A percentile compares a stretch with the other conserved stretches of the same genome.
Conservation (phyloP, 2,797 vertebrate genomes). For the Sebastes hubbsi region DNA sequence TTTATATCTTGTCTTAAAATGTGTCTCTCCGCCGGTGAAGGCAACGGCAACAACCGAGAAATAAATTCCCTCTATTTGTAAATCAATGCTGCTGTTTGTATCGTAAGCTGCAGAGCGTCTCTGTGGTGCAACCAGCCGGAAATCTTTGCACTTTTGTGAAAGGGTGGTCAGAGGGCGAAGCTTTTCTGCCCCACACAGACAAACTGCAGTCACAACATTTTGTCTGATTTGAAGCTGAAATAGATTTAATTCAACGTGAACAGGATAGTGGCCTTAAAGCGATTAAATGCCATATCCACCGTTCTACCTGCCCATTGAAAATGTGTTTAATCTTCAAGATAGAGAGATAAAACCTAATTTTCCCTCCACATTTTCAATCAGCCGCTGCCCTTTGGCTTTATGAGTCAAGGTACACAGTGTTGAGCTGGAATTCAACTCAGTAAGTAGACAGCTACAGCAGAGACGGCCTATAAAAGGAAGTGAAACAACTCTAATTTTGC, state of each 20-base stretch:
- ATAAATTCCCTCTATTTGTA: conserved; percentile 45
- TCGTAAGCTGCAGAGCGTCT: conserved; percentile 27
- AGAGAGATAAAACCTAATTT: conserved; percentile 32
- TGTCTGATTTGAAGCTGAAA: not conserved
- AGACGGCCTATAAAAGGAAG: conserved; percentile 22
- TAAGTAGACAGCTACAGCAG: conserved; percentile 15
- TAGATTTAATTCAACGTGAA: conserved; percentile 26
- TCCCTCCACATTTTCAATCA: conserved; percentile 22
- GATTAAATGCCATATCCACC: conserved; percentile 5
- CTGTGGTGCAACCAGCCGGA: conserved; percentile 12
- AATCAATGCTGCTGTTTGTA: conserved; percentile 59
- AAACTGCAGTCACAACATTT: conserved; percentile 16
- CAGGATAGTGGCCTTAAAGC: conserved; percentile 9
- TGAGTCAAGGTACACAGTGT: not conserved
- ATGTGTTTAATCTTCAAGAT: conserved; percentile 3
- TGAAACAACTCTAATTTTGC: conserved; percentile 22
- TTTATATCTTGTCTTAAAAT: conserved; percentile 64
- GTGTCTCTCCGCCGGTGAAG: conserved; percentile 37
- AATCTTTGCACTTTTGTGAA: conserved; percentile 26
- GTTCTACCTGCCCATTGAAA: conserved; percentile 2
- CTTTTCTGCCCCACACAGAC: not conserved
- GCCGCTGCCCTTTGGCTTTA: not conserved
- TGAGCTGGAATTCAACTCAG: conserved; percentile 11
- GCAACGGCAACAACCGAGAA: conserved; percentile 30
- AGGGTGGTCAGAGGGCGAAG: conserved; percentile 2